Evolutionary conservation across 2,888 invertebrate genomes (phyloP).

Genomic region (Agriopis leucophaearia): DNA sequence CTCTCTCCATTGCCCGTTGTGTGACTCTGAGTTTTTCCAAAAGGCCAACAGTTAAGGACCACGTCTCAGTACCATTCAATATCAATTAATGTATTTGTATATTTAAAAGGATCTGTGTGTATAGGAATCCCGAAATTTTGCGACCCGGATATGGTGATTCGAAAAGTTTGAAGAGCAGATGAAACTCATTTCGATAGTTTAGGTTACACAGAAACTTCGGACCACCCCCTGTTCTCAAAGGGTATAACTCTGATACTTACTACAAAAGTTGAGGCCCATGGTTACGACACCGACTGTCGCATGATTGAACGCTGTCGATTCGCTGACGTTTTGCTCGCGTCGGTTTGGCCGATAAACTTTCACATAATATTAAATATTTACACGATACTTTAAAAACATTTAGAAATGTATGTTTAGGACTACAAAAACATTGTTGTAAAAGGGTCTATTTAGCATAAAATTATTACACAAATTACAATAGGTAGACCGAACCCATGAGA

Average conservation of each 20-base stretch:
- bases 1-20: too few species aligned
- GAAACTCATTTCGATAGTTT: neutral
- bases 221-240: neutral
- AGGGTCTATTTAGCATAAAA: constrained; percentile 6
- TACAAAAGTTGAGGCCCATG: neutral
- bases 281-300: neutral
- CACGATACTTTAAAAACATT: neutral
- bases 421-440: constrained; percentile 3
- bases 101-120: too few species aligned
- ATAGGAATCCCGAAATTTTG: too few species aligned
- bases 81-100: too few species aligned
- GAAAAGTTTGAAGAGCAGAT: neutral
- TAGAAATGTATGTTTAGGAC: neutral
- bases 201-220: too few species aligned
- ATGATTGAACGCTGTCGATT: neutral
- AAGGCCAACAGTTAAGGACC: too few species aligned
- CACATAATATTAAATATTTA: constrained; percentile 2
- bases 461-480: neutral
- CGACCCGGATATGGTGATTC: neutral
- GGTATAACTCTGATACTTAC: neutral
- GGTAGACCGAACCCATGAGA: neutral
- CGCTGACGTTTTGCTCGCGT: neutral
- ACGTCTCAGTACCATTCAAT: too few species aligned
- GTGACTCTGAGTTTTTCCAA: too few species aligned
- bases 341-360: neutral